Evolutionary conservation across 1,140 invertebrate genomes (phyloP), one percentile per base, ranked within the genome.

Genomic region (Aphaenogaster floridana): DNA sequence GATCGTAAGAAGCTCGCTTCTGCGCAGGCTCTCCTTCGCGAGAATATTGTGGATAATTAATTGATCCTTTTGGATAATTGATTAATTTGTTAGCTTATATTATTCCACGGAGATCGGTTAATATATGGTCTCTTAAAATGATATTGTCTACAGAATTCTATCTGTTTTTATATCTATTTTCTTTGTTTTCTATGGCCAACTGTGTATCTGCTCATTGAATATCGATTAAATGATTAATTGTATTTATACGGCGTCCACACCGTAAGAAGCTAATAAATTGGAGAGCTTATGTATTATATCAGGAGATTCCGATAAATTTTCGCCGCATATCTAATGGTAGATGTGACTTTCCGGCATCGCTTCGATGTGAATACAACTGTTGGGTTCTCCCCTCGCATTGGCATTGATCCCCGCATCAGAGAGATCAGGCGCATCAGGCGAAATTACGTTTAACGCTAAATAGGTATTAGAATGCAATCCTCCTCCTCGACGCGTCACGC

Each of bases 181-280:
- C 8, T 4, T 6, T 28, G 0, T 45, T 45, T n/a, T 57, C 28
- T 13, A 13, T 34, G 36, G 5, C 6, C 61, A 63, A 39, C 0
- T 8, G 15, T 39, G 8, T 66, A 39, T n/a, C 17, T 36, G 54
- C 15, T 42, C 8, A 4, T 63, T 17, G 9, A 45, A n/a, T 36
- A 79, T 79, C n/a, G 28, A 79, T 59, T 76, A 76, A 21, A 17
- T 13, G 0, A 34, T 28, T 42, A 21, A 57, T 81, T 21, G 6
- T 72, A 39, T 81, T 21, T 11, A 42, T 11, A 28, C 11, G 4
- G 15, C 7, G 13, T 54, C 3, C 42, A 3, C 15, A 42, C 8
- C 2, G 4, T 13, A 42, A 34, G n/a, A 17, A 54, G 28, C 8
- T 59, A 34, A 83, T 57, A 34, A 72, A 72, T 57, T 39, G 28